Evolutionary conservation across 2,797 vertebrate species (phyloP).

Genomic region (Rhinogobio ventralis): DNA sequence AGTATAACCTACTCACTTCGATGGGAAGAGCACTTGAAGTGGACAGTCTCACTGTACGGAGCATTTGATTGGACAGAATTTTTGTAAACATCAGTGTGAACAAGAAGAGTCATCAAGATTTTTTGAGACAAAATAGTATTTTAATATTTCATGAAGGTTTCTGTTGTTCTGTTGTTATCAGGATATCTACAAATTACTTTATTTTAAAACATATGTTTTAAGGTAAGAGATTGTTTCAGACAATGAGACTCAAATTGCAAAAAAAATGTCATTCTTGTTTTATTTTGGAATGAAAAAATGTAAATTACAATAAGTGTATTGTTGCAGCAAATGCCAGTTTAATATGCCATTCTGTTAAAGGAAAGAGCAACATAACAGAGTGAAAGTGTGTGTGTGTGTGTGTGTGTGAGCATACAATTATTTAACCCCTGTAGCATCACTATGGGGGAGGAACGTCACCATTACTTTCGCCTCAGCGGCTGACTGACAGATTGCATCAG

Average conservation of each 20-base stretch:
- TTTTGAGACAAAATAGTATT: neutral
- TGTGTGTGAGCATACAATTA: neutral
- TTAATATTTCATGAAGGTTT: neutral
- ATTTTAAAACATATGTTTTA: neutral
- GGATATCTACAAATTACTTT: neutral
- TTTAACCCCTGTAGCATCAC: slow-evolving; percentile 43
- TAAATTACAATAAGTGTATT: neutral
- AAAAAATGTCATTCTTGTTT: neutral
- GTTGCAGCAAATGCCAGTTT: neutral
- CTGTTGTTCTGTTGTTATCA: neutral
- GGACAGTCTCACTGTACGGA: neutral
- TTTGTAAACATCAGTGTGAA: neutral
- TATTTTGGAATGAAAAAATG: neutral
- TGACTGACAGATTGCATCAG: slow-evolving; percentile 50
- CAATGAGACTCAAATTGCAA: neutral
- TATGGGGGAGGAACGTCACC: neutral
- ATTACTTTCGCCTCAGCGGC: slow-evolving; percentile 31
- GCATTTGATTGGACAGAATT: neutral
- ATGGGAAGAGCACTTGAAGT: neutral
- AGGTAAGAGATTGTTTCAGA: neutral
- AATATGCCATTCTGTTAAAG: neutral
- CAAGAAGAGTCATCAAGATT: neutral
- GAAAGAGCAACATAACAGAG: neutral
- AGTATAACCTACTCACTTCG: neutral
- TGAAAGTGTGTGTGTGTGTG: neutral